phyloP scores from a whole-genome alignment of 2,113 vertebrate genomes.

The Ranitomeya imitator region DNA sequence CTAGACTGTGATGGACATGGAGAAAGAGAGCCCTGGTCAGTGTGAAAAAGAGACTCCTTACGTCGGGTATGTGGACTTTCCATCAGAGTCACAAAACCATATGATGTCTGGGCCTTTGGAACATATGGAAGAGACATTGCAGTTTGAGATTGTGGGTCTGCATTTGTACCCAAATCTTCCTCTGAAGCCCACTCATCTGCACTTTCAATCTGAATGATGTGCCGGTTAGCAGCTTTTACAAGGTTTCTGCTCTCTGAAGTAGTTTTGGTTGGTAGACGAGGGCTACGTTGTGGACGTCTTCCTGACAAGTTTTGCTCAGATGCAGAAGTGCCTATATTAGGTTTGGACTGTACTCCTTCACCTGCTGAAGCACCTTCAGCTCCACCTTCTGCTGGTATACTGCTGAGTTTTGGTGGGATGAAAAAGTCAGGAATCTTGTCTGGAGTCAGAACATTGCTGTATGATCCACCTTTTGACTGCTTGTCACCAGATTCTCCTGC shows the following conservation, averaged over 20 bases:
- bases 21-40: constrained; percentile 83
- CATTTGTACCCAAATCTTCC: constrained; percentile 75
- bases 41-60: constrained; percentile 94
- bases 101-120: constrained; percentile 92
- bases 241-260: constrained; percentile 81
- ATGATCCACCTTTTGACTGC: constrained; percentile 71
- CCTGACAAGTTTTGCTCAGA: constrained; percentile 79
- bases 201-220: constrained; percentile 95
- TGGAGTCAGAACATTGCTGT: constrained; percentile 94
- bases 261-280: constrained; percentile 79
- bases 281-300: constrained; percentile 78
- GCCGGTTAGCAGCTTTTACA: constrained; percentile 80
- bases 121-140: constrained; percentile 91
- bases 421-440: constrained; percentile 98
- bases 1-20: constrained; percentile 75
- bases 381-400: constrained; percentile 71
- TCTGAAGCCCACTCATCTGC: constrained; percentile 81
- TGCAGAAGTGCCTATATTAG: constrained; percentile 69
- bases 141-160: constrained; percentile 84
- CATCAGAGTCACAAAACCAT: constrained; percentile 89
- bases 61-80: constrained; percentile 95
- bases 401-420: constrained; percentile 90
- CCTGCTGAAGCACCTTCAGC: constrained; percentile 58
- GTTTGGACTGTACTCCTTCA: constrained; percentile 63
- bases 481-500: constrained; percentile 71